Percentiles rank a stretch among this genome's conserved stretches.
These are phyloP conservation scores for Cataglyphis livida DNA, from an alignment of 2,888 invertebrate species.

Conservation along the genomic window DNA sequence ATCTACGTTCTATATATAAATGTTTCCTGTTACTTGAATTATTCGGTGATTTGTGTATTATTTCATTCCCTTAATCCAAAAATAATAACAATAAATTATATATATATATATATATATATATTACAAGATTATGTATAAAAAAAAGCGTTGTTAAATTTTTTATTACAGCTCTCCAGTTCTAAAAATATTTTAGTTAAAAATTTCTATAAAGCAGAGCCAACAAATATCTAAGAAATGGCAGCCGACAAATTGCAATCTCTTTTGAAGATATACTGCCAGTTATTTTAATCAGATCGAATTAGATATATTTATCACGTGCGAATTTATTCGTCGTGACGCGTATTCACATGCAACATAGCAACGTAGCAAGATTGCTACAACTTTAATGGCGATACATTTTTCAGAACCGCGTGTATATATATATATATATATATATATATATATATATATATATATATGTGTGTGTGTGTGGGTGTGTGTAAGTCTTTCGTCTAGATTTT, in stretches of 20 bases:
- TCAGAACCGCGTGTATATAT: background rate
- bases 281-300: slow-evolving; percentile 36
- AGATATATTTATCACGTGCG: slow-evolving; percentile 35
- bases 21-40: background rate
- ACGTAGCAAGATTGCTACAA: slow-evolving; percentile 11
- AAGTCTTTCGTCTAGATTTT: background rate
- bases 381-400: slow-evolving; percentile 37
- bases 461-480: background rate
- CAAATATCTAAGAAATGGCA: background rate
- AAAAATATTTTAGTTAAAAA: too few relatives aligned
- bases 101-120: background rate
- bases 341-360: background rate
- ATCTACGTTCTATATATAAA: background rate
- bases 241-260: background rate
- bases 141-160: too few relatives aligned
- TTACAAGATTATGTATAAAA: too few relatives aligned
- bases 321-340: background rate
- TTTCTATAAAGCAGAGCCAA: slow-evolving; percentile 5
- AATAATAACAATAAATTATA: background rate
- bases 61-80: background rate
- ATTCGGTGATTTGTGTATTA: background rate
- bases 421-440: background rate
- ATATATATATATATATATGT: background rate
- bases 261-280: background rate
- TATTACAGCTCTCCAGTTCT: too few relatives aligned